Percentiles rank a stretch among this genome's conserved stretches.
phyloP scores from a whole-genome alignment of 2,888 invertebrate species.

The Aproaerema taeniolella region DNA sequence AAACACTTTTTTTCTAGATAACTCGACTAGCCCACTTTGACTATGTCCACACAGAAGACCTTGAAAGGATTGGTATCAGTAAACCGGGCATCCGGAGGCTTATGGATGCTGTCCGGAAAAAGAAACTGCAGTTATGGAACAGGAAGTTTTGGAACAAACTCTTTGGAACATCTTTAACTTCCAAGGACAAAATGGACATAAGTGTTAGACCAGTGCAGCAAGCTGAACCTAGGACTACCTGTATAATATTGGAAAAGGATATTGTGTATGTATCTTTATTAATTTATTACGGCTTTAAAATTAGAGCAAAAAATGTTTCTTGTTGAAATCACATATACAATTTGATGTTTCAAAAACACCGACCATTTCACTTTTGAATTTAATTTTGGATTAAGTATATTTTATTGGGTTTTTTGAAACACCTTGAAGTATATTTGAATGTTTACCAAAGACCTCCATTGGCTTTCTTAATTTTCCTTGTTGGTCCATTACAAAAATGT shows the following conservation, averaged over 20 bases:
- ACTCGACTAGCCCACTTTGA: slow-evolving; percentile 97
- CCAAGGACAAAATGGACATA: slow-evolving; percentile 68
- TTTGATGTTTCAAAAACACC: no score
- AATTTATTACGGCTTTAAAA: no score
- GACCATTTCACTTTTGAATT: no score
- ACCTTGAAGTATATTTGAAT: no score
- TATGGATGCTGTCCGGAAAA: slow-evolving; percentile 94
- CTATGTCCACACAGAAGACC: slow-evolving; percentile 95
- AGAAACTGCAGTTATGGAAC: slow-evolving; percentile 88
- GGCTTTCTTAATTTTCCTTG: no score
- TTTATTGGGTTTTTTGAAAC: no score
- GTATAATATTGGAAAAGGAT: slow-evolving; percentile 91
- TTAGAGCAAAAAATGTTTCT: no score
- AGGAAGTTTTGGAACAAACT: slow-evolving; percentile 89
- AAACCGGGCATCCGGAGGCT: slow-evolving; percentile 94
- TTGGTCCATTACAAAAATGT: no score
- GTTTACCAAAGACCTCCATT: no score
- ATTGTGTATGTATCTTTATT: slow-evolving; percentile 70
- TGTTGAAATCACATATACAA: no score
- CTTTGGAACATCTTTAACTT: slow-evolving; percentile 72
- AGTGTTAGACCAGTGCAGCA: slow-evolving; percentile 51
- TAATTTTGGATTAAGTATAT: no score
- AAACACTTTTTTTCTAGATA: slow-evolving; percentile 81
- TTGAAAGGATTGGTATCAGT: slow-evolving; percentile 96
- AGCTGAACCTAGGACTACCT: slow-evolving; percentile 77